phyloP scores from a whole-genome alignment of 2,113 vertebrate species.

The Dromaius novaehollandiae region DNA sequence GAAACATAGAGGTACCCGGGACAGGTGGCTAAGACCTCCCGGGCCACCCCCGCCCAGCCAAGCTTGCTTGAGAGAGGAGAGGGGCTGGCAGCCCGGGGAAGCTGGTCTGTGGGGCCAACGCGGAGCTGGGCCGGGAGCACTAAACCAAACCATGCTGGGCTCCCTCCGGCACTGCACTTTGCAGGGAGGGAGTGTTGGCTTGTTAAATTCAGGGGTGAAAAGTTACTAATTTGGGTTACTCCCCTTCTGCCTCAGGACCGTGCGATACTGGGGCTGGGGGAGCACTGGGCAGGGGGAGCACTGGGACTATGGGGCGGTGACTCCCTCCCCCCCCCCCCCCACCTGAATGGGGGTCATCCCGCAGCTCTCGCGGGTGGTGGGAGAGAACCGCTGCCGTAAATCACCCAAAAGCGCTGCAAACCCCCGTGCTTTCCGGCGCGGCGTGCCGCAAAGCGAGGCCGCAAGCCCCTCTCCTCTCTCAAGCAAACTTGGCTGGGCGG shows the following conservation, averaged over 20 bases:
- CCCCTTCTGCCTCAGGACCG: too few relatives aligned
- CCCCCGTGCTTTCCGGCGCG: rapidly evolving
- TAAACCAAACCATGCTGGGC: rapidly evolving
- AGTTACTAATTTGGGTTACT: rapidly evolving
- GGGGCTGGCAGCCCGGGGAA: background rate
- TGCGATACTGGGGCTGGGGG: background rate
- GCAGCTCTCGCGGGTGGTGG: too few relatives aligned
- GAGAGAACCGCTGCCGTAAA: too few relatives aligned
- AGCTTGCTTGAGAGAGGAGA: too few relatives aligned
- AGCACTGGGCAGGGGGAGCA: background rate
- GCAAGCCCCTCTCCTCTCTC: rapidly evolving
- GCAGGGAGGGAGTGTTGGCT: too few relatives aligned
- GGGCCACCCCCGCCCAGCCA: too few relatives aligned
- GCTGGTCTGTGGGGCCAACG: rapidly evolving
- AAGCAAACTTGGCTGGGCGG: too few relatives aligned
- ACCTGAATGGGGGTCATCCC: too few relatives aligned
- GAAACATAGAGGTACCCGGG: rapidly evolving
- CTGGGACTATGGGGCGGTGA: too few relatives aligned
- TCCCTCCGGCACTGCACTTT: background rate
- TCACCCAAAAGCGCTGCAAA: background rate
- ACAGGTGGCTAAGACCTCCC: background rate
- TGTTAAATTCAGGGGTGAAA: background rate
- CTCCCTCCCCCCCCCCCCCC: too few relatives aligned
- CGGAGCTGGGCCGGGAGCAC: too few relatives aligned
- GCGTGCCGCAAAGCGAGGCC: background rate